Base-by-base conservation (phyloP, 2,888 invertebrate genomes). In the Sinopyrophorus schimmeli region DNA sequence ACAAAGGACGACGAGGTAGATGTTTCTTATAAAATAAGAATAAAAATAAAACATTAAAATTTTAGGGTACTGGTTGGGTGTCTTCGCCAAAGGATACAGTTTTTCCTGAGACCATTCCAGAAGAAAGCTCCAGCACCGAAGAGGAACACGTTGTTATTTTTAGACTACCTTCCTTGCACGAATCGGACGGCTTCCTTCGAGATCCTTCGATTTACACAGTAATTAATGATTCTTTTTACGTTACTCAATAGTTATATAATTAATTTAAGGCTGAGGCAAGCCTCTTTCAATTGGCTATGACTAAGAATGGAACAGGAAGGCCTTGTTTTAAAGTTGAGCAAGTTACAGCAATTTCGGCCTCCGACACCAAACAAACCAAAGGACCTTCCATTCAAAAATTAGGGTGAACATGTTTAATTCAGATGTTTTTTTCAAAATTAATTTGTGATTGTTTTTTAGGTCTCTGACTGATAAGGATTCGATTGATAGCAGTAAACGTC, bases 101-200 rank as follows among this genome's bases (percentile, higher is more conserved):
- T 46, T 92, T 92, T 68, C 92, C 92, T 5, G 92, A 92, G 78
- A 92, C 92, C 4, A 92, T 92, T 61, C 92, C 92, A 0, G 92
- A 93, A 74, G 92, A 93, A 72, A 92, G 90, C 66, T 92, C 92
- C 2, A 92, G 92, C 63, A 87, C 91, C 41, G 93, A 93, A 73
- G 92, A 92, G 67, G 92, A 92, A 70, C 91, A 92, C 69, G 91
- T 93, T 65, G 92, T 92, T 42, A 92, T 92, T 65, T 91, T 92
- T 70, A 80, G 91, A 12, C 74, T 92, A 20, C 91, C 91, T 2
- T 86, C 89, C 0, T 80, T 87, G 38, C 79, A 80, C 60, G 86
- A 84, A 60, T 78, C 80, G 1, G 85, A 86, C 44, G 87, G 87
- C 2, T 80, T 86, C 32, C 77, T 86, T 30, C 83, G 85, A 70